Percentiles rank a stretch among this genome's conserved stretches.
These are phyloP conservation scores for Chionis minor DNA, from an alignment of 2,113 vertebrate genomes.

Conservation along the genomic window DNA sequence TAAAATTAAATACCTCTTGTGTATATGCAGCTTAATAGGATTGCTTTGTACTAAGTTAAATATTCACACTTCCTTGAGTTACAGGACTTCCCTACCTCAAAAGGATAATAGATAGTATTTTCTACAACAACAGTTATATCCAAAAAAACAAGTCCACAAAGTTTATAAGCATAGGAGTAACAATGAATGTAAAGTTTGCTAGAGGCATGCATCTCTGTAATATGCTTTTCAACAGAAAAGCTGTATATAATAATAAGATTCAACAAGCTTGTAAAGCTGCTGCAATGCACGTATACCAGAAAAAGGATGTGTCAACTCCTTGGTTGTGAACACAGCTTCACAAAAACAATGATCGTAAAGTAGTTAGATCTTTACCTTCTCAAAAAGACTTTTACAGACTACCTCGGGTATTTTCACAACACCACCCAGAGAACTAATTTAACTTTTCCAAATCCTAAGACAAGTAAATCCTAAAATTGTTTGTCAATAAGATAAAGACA, in stretches of 20 bases:
- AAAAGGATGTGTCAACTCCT: background rate
- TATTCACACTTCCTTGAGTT: background rate
- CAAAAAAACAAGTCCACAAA: background rate
- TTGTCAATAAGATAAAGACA: background rate
- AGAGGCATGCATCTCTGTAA: background rate
- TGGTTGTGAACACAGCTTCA: background rate
- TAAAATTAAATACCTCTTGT: background rate
- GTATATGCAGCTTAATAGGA: accelerated
- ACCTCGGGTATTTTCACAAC: background rate
- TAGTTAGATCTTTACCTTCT: background rate
- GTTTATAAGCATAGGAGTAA: background rate
- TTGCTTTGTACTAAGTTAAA: background rate
- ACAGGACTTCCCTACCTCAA: background rate
- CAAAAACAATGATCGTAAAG: background rate
- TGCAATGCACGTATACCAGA: background rate
- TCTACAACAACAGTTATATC: background rate
- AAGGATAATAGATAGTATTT: background rate
- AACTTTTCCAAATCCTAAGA: background rate
- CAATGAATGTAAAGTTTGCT: background rate
- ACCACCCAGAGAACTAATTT: background rate
- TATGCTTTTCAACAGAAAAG: background rate
- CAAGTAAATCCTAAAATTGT: background rate
- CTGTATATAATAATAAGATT: background rate
- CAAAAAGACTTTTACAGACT: background rate
- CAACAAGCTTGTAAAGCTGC: background rate